Percentiles rank a stretch among this genome's conserved stretches.
Conservation (phyloP, 2,113 vertebrate genomes). For the Barnardius zonarius region DNA sequence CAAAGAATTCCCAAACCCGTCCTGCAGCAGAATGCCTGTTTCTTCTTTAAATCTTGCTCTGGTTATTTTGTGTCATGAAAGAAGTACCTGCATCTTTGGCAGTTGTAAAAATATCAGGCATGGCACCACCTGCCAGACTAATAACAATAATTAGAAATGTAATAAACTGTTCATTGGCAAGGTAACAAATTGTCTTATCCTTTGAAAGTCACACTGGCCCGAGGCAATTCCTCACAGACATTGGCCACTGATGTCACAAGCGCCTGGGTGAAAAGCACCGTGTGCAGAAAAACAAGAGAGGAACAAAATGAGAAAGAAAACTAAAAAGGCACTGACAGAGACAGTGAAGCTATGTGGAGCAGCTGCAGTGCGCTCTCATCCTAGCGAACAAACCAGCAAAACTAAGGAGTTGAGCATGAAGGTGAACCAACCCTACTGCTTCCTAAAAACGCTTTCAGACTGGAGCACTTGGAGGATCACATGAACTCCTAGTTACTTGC, state of each 20-base stretch:
- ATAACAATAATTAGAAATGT: conserved; percentile 75
- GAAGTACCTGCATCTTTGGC: conserved; percentile 30
- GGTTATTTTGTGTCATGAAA: conserved; percentile 22
- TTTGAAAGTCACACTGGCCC: conserved; percentile 69
- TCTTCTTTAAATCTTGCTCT: neutral
- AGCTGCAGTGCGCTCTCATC: neutral
- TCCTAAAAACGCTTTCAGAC: neutral
- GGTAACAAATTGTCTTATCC: conserved; percentile 64
- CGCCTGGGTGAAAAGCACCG: neutral
- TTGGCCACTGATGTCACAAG: conserved; percentile 52
- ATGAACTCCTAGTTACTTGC: neutral
- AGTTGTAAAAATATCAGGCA: conserved; percentile 35
- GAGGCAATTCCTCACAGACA: conserved; percentile 50
- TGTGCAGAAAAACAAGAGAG: neutral
- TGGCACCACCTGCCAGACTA: conserved; percentile 67
- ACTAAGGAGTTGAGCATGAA: neutral
- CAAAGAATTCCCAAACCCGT: neutral
- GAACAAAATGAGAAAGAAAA: neutral
- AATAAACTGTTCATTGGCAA: conserved; percentile 72
- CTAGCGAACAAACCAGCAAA: neutral
- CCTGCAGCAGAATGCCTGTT: neutral
- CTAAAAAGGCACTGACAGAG: neutral
- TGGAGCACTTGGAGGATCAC: neutral
- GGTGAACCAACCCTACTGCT: neutral
- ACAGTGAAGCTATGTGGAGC: neutral